Percentiles rank a stretch among this genome's conserved stretches.
Evolutionary conservation across 2,888 invertebrate species (phyloP).

Genomic region (Auanema freiburgensis): DNA sequence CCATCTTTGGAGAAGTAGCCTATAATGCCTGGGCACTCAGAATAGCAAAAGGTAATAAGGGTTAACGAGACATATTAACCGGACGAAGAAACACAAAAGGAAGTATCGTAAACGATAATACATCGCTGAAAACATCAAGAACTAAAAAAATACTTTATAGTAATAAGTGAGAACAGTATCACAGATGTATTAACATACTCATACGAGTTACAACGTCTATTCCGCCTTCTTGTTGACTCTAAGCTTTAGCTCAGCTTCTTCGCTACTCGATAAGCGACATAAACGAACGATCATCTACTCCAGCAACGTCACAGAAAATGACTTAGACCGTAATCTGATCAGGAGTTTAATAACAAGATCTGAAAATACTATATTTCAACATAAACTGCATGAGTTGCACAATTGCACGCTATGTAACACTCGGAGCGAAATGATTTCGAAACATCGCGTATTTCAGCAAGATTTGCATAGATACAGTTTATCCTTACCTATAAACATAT

Average conservation of each 20-base stretch:
- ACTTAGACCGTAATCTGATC: slow-evolving; percentile 50
- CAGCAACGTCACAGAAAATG: slow-evolving; percentile 40
- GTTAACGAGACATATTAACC: too few relatives aligned
- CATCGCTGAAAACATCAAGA: slow-evolving; percentile 5
- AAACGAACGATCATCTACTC: slow-evolving; percentile 49
- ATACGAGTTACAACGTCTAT: slow-evolving; percentile 12
- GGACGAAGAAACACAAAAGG: neutral
- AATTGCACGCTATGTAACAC: slow-evolving; percentile 19
- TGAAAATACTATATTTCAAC: slow-evolving; percentile 26
- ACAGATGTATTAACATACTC: neutral
- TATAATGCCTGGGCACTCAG: too few relatives aligned
- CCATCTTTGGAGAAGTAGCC: slow-evolving; percentile 27
- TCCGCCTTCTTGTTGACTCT: slow-evolving; percentile 17
- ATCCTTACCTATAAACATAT: slow-evolving; percentile 49
- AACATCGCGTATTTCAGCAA: neutral
- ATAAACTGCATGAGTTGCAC: slow-evolving; percentile 1
- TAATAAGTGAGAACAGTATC: neutral
- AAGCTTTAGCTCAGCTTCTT: slow-evolving; percentile 34
- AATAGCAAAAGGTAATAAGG: neutral
- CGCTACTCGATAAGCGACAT: slow-evolving; percentile 54
- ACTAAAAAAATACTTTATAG: neutral
- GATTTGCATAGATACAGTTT: neutral
- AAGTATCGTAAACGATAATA: neutral
- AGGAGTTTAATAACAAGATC: slow-evolving; percentile 41
- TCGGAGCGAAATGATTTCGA: neutral